Base-by-base conservation (phyloP, 2,888 invertebrate genomes). In the Unio delphinus region DNA sequence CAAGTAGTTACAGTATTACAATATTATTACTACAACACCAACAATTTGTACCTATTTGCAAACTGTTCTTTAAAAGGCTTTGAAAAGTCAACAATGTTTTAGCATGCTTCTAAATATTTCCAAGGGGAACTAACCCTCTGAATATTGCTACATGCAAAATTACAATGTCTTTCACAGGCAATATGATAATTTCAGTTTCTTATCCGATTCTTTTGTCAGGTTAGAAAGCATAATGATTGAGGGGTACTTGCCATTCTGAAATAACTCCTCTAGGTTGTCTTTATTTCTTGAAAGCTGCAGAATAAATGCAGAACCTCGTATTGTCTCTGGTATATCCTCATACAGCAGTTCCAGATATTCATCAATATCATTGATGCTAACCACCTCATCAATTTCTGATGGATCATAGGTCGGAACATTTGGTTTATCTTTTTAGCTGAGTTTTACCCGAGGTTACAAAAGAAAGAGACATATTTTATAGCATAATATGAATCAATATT, bases 291-390 rank as follows among this genome's bases (percentile, higher is more conserved):
- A 96, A 75, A 99, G 92, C 90, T 97, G 95, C 65, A 98, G 92
- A 78, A 99, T 95, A 76, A 96, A 92, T 45, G 95, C 94, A 8
- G 98, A 96, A 45, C 98, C 99, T 89, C 90, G 86, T 63, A 97
- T 94, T 92, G 98, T 97, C 86, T 97, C 97, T 55, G 90, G 87
- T 23, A 91, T 83, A 80, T 98, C 98, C 91, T 99, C 99, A 90
- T 99, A 99, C 28, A 99, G 92, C 76, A 98, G 91, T 90, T 99
- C 99, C 68, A 99, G 95, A 91, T 99, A 99, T 84, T 95, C 95
- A 89, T 98, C 96, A 76, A 98, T 93, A 89, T 94, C 94, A 88
- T 95, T 95, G 79, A 98, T 94, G 76, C 95, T 93, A 34, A 94
- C 93, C 68, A 93, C 93, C 89, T 91, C 90, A 74, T 90, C 87